Percentiles rank a stretch among this genome's conserved stretches.
These are phyloP conservation scores for Protobothrops flavoviridis DNA, from an alignment of 2,113 vertebrate genomes.

Conservation along the genomic window DNA sequence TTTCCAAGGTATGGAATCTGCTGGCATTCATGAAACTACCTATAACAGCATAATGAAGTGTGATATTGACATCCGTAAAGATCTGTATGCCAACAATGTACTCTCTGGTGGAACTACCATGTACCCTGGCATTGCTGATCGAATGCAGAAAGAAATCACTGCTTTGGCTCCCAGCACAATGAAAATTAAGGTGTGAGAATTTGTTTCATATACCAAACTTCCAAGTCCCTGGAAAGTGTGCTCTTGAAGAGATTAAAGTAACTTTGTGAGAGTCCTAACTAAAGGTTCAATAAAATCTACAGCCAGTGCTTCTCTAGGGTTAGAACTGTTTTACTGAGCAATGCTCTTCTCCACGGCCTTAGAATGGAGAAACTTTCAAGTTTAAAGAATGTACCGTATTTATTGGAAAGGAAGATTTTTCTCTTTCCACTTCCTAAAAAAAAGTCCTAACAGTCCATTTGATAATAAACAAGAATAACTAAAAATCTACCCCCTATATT, in stretches of 20 bases:
- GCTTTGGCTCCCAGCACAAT: constrained; percentile 92
- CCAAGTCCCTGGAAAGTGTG: neutral
- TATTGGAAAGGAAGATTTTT: neutral
- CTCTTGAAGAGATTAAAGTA: neutral
- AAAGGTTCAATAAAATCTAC: neutral
- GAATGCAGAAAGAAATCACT: constrained; percentile 95
- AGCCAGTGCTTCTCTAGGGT: neutral
- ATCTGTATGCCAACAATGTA: constrained; percentile 94
- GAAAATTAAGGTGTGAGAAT: constrained; percentile 87
- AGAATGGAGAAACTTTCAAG: neutral
- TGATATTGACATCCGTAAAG: constrained; percentile 93
- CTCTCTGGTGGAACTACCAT: constrained; percentile 90
- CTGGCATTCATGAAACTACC: constrained; percentile 92
- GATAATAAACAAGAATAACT: neutral
- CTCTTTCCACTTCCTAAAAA: neutral
- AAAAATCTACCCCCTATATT: neutral
- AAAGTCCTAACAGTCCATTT: too few relatives aligned
- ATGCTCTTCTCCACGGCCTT: too few relatives aligned
- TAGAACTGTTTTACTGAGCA: neutral
- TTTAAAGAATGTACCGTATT: neutral
- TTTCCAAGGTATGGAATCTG: constrained; percentile 88
- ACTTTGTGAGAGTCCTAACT: neutral
- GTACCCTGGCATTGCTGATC: constrained; percentile 93
- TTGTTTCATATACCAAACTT: neutral
- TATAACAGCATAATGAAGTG: constrained; percentile 98